These are phyloP conservation scores for Temnothorax rugatulus DNA, from an alignment of 2,888 invertebrate species.

Conservation along the genomic window DNA sequence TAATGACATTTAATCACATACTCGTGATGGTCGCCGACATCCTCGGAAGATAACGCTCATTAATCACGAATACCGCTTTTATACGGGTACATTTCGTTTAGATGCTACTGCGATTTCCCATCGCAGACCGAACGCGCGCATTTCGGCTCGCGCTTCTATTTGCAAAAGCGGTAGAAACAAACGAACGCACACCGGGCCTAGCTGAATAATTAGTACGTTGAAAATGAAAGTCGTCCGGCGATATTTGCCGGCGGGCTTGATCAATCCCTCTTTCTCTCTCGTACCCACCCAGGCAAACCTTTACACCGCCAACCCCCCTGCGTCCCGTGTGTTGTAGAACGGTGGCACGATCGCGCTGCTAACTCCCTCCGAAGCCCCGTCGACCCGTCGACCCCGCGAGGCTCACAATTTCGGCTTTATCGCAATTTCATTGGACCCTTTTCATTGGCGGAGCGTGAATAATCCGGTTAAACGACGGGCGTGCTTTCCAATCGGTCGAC, in stretches of 20 bases:
- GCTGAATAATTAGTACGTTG: conserved; percentile 83
- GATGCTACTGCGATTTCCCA: conserved; percentile 62
- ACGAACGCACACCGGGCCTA: conserved; percentile 76
- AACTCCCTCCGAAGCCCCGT: conserved; percentile 6
- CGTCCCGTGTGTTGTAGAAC: conserved; percentile 26
- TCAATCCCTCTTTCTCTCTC: conserved; percentile 60
- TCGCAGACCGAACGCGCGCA: conserved; percentile 55
- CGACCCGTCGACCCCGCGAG: conserved; percentile 56
- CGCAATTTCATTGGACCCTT: conserved; percentile 81
- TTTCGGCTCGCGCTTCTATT: conserved; percentile 75
- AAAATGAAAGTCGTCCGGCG: conserved; percentile 83
- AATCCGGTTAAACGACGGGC: conserved; percentile 76
- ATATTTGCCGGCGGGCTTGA: conserved; percentile 79
- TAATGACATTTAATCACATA: conserved; percentile 28
- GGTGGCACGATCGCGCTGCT: conserved; percentile 50
- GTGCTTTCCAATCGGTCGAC: conserved; percentile 57
- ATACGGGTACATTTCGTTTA: conserved; percentile 7
- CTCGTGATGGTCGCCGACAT: conserved; percentile 5
- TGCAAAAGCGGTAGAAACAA: conserved; percentile 79
- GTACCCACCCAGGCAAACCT: not conserved
- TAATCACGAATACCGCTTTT: conserved; percentile 43
- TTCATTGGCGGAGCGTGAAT: conserved; percentile 75
- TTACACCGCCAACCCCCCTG: not conserved
- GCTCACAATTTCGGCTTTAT: conserved; percentile 78
- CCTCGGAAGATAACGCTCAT: conserved; percentile 38